Evolutionary conservation across 2,888 invertebrate genomes (phyloP), one percentile per base, ranked within the genome.

Genomic region (Mesorhabditis belari): DNA sequence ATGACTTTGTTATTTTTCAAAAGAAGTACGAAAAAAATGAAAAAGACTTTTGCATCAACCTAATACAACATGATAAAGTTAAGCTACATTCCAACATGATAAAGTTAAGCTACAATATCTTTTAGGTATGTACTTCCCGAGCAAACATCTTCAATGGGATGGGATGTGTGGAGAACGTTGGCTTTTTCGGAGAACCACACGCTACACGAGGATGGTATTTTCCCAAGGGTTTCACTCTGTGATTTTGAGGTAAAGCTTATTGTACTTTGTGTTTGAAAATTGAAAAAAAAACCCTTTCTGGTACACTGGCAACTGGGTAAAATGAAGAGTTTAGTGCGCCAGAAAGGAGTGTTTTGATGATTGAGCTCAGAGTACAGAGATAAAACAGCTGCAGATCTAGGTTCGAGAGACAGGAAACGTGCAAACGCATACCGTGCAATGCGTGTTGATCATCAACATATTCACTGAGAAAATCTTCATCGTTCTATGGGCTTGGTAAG

Each of bases 401-500:
- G 76, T 79, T 0, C 71, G 80, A 23, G 80, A 79, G 59, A 77
- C 80, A 77, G 80, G 79, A 26, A 79, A 80, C 50, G 63, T 73
- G 2, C 77, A 77, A 50, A 72, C 65, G 19, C 74, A 77, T 63
- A 80, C 80, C 0, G 72, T 80, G 1, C 80, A 80, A 62, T 80
- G 80, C 55, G 73, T 80, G 1, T 66, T 80, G 6, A 67, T 79
- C 5, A 65, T 80, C 55, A 80, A 80, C 55, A 57, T 80, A 12
- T 77, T 80, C 65, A 76, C 73, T 28, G 79, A 79, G 62, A 76
- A 75, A 55, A 73, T 75, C 26, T 75, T 77, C 59, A 65, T 74
- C 19, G 64, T 76, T 50, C 60, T 76, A 5, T 76, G 74, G 73
- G 71, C 72, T 0, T 76, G 74, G 74, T 74, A 9, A 61, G 63